Evolutionary conservation across 1,140 invertebrate genomes (phyloP), one percentile per base, ranked within the genome.

Genomic region (Eumeta japonica): DNA sequence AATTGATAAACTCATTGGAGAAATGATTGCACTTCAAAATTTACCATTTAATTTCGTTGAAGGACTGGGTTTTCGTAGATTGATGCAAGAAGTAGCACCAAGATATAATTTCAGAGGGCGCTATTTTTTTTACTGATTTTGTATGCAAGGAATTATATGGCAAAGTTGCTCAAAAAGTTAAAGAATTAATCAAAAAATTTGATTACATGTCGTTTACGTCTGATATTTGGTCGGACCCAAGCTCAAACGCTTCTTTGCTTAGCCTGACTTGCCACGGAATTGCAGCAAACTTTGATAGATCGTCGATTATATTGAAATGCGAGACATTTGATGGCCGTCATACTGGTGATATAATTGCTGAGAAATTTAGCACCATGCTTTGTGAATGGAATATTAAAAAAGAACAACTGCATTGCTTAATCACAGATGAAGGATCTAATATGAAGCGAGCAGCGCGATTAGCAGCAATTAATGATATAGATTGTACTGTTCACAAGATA

Each of bases 311-410:
- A n/a, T n/a, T n/a, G n/a, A n/a, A n/a, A n/a, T n/a, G n/a, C n/a
- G n/a, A n/a, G n/a, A 39, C 24, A 19, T 45, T 48, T 36, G 30
- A 52, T n/a, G 47, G 11, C 36, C 34, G 43, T 35, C 43, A n/a
- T n/a, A n/a, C n/a, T n/a, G n/a, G n/a, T n/a, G n/a, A n/a, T n/a
- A n/a, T n/a, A n/a, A n/a, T n/a, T 37, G 13, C 36, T 18, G 41
- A 52, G 37, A 55, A 50, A 47, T 46, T 49, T 38, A 28, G 36
- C 3, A 30, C 11, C 0, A 55, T 52, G 40, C 37, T 56, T 42
- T 13, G 20, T 32, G 48, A 60, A 57, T 59, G 48, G 50, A 44
- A 44, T 45, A 52, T 59, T 44, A 27, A 27, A 45, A 50, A 45
- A 18, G 41, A 50, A 38, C 35, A 56, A 50, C 13, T 52, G 14